phyloP scores from a whole-genome alignment of 2,797 vertebrate genomes.

The Anolis apletophallus region DNA sequence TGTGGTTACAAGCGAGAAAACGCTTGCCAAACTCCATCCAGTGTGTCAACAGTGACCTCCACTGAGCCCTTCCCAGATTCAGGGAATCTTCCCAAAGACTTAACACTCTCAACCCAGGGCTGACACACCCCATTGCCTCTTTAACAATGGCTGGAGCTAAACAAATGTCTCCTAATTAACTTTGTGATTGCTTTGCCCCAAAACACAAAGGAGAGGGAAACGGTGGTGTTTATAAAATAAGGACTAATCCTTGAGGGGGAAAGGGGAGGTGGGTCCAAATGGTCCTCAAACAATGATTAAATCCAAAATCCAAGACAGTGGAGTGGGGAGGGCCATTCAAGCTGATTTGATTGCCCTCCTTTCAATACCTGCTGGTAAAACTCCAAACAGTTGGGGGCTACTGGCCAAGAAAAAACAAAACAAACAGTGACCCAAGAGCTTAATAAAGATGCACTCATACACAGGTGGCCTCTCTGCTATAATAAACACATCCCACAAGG shows the following conservation, averaged over 20 bases:
- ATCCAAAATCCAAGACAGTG: conserved; percentile 63
- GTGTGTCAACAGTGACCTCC: conserved; percentile 59
- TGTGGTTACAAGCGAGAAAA: conserved; percentile 32
- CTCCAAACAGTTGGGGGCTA: conserved; percentile 67
- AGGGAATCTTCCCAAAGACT: conserved; percentile 48
- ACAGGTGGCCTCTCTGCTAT: conserved; percentile 68
- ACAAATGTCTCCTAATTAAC: conserved; percentile 72
- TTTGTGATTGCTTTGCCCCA: conserved; percentile 68
- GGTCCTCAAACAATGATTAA: conserved; percentile 66
- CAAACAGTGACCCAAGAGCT: conserved; percentile 72
- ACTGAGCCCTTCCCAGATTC: conserved; percentile 3
- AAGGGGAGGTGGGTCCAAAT: conserved; percentile 62
- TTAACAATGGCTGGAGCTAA: conserved; percentile 65
- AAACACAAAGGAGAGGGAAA: conserved; percentile 72
- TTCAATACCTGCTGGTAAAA: conserved; percentile 78
- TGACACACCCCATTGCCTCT: conserved; percentile 57
- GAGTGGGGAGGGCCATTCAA: conserved; percentile 59
- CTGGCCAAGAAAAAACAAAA: conserved; percentile 59
- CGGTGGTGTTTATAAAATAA: conserved; percentile 73
- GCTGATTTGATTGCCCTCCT: conserved; percentile 69
- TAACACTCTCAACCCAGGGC: conserved; percentile 61
- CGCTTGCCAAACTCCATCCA: conserved; percentile 53
- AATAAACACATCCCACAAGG: conserved; percentile 60
- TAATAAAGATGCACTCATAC: conserved; percentile 75
- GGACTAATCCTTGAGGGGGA: conserved; percentile 69